These are phyloP conservation scores for Drosophila helvetica DNA, from an alignment of 2,888 invertebrate species.

Conservation along the genomic window DNA sequence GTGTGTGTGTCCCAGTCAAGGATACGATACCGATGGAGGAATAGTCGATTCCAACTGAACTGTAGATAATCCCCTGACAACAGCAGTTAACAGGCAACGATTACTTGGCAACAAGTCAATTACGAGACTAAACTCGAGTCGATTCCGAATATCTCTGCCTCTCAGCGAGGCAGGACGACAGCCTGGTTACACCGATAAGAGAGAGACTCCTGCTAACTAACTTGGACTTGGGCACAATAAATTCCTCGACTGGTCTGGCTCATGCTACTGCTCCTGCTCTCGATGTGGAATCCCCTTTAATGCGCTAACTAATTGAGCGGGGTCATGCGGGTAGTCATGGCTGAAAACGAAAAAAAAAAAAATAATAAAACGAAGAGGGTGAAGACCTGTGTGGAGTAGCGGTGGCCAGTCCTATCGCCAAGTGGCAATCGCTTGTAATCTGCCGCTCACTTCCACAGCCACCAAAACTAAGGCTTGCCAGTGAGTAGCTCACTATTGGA, in stretches of 20 bases:
- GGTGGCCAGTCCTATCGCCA: conserved; percentile 57
- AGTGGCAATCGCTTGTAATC: conserved; percentile 72
- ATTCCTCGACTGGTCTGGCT: conserved; percentile 53
- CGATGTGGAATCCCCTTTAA: conserved; percentile 69
- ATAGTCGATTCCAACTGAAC: conserved; percentile 73
- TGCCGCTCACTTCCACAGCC: conserved; percentile 41
- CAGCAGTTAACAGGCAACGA: conserved; percentile 80
- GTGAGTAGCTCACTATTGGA: not conserved
- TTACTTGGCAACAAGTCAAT: conserved; percentile 81
- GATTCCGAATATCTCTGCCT: not conserved
- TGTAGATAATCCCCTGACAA: conserved; percentile 80
- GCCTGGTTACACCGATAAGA: conserved; percentile 72
- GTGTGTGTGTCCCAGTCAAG: conserved; percentile 31
- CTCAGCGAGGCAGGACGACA: conserved; percentile 5
- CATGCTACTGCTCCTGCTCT: conserved; percentile 4
- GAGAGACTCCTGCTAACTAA: conserved; percentile 48
- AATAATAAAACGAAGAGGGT: not conserved
- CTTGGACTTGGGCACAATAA: conserved; percentile 65
- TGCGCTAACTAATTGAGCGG: conserved; percentile 77
- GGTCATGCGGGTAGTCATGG: conserved; percentile 31
- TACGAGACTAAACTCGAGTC: conserved; percentile 53
- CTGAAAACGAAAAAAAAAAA: not conserved
- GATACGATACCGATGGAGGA: conserved; percentile 22
- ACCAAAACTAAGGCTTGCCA: conserved; percentile 23
- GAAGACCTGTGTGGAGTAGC: conserved; percentile 4